Percentiles rank a stretch among this genome's conserved stretches.
Conservation (phyloP, 2,888 invertebrate genomes). For the Falcaria lacertinaria region DNA sequence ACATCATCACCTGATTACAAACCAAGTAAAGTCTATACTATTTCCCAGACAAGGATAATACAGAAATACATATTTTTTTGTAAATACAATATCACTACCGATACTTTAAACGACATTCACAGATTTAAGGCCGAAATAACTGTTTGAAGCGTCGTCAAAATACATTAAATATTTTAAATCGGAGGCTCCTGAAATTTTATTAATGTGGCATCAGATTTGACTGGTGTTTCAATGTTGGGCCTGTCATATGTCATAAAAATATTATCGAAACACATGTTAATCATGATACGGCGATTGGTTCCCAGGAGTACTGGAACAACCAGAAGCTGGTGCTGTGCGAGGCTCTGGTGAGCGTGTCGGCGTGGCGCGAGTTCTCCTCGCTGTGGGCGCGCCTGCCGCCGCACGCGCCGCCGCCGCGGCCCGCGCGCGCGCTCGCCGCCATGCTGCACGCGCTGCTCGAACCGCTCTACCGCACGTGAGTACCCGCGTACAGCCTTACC, state of each 20-base stretch:
- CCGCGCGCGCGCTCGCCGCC: conserved; percentile 86
- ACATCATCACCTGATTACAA: too few species aligned
- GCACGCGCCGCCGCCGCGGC: conserved; percentile 80
- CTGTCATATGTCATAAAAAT: too few species aligned
- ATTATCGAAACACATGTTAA: neutral
- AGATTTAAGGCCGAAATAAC: too few species aligned
- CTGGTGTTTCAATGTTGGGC: neutral
- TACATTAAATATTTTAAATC: too few species aligned
- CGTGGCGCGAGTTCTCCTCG: conserved; percentile 92
- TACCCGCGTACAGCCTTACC: conserved; percentile 7
- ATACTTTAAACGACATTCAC: too few species aligned
- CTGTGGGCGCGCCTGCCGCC: conserved; percentile 89
- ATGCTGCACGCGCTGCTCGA: conserved; percentile 92
- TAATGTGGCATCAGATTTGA: too few species aligned
- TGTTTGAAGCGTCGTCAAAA: too few species aligned
- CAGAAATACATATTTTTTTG: too few species aligned
- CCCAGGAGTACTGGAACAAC: conserved; percentile 82
- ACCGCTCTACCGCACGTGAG: conserved; percentile 88
- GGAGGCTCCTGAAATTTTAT: too few species aligned
- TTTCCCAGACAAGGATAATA: too few species aligned
- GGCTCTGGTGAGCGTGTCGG: conserved; percentile 91
- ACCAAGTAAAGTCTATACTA: too few species aligned
- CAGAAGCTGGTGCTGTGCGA: conserved; percentile 97
- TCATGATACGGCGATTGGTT: conserved; percentile 6
- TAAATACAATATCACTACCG: too few species aligned